Evolutionary conservation across 1,140 invertebrate genomes (phyloP).

Genomic region (Homalodisca vitripennis): DNA sequence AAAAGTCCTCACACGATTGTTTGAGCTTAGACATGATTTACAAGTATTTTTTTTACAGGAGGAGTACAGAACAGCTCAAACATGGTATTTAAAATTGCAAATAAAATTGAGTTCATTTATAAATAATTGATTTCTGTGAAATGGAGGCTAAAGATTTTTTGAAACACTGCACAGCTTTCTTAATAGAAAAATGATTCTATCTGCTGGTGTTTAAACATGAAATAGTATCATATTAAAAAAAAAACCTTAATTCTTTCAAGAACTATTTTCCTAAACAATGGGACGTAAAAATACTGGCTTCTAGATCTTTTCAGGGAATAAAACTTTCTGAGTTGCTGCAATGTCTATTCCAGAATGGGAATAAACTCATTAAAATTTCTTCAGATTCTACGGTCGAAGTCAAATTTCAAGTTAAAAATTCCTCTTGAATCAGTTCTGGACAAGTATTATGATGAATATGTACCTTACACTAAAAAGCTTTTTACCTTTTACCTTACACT

Average conservation of each 20-base stretch:
- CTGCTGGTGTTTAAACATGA: neutral
- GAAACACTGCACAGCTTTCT: conserved; percentile 4
- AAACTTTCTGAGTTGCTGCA: neutral
- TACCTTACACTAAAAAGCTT: neutral
- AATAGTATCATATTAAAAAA: neutral
- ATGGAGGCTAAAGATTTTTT: neutral
- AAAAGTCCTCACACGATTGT: conserved; percentile 46
- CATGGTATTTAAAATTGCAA: neutral
- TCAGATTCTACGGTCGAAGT: neutral
- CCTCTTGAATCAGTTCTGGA: neutral
- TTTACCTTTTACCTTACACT: neutral
- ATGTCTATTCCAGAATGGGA: conserved; percentile 4
- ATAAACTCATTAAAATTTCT: conserved; percentile 16
- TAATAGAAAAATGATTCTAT: neutral
- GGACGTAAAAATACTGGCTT: neutral
- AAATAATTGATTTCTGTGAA: conserved; percentile 3
- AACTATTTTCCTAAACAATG: conserved; percentile 1
- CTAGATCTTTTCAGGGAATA: neutral
- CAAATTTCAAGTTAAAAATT: neutral
- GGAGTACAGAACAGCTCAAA: neutral
- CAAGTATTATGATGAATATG: neutral
- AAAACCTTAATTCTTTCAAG: neutral
- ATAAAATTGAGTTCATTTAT: conserved; percentile 3
- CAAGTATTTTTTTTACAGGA: conserved; percentile 36
- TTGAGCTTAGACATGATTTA: conserved; percentile 44